A percentile compares a stretch with the other conserved stretches of the same genome.
phyloP scores from a whole-genome alignment of 2,113 vertebrate genomes.

The Garra rufa region DNA sequence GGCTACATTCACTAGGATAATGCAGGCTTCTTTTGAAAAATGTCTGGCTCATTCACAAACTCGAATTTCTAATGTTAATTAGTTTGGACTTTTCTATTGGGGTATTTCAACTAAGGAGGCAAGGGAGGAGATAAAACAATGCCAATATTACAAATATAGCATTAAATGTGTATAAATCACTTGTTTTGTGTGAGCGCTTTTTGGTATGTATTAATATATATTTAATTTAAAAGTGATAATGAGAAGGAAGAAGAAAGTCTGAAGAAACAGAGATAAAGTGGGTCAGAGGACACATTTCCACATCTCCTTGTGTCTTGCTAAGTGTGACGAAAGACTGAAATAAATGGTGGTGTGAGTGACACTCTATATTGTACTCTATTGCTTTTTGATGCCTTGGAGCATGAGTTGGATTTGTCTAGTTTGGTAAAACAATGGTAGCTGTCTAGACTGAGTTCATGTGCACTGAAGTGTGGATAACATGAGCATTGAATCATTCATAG shows the following conservation, averaged over 20 bases:
- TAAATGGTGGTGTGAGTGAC: conserved; percentile 3
- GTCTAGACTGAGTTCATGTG: conserved; percentile 22
- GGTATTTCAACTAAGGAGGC: no score
- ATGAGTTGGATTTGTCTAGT: not conserved
- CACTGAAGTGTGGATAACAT: conserved; percentile 11
- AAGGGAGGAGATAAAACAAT: no score
- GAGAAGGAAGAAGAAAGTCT: not conserved
- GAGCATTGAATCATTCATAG: conserved; percentile 3
- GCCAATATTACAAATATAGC: no score
- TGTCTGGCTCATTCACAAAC: not conserved
- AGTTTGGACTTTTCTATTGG: not conserved
- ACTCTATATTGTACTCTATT: not conserved
- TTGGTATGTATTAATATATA: not conserved
- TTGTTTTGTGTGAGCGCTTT: no score
- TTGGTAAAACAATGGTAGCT: not conserved
- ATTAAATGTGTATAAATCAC: no score
- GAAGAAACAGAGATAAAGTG: not conserved
- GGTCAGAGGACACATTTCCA: not conserved
- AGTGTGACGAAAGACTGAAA: not conserved
- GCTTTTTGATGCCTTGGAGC: not conserved
- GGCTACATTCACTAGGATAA: not conserved
- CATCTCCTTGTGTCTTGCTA: not conserved
- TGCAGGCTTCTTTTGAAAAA: not conserved
- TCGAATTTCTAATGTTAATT: not conserved
- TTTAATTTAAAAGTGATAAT: not conserved